These are phyloP conservation scores for Rhynchophorus ferrugineus DNA, from an alignment of 1,140 invertebrate species.

Conservation along the genomic window DNA sequence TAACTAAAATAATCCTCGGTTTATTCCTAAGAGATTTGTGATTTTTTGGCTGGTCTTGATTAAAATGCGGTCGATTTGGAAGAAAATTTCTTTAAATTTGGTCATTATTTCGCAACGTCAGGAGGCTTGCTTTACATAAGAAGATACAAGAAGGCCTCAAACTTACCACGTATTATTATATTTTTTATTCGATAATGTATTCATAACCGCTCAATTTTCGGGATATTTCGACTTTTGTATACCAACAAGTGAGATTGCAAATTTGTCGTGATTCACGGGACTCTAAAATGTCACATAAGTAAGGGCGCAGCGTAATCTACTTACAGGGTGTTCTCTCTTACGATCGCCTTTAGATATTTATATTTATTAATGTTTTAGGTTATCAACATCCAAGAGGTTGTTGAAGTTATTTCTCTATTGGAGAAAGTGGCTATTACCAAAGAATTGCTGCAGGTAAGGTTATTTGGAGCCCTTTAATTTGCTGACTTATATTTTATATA, in stretches of 20 bases:
- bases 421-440: conserved; percentile 90
- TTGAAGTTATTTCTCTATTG: conserved; percentile 85
- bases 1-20: too few relatives aligned
- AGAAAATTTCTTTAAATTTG: conserved; percentile 13
- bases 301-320: conserved; percentile 19
- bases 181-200: conserved; percentile 1
- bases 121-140: conserved; percentile 28
- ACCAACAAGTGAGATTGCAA: conserved; percentile 16
- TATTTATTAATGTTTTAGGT: conserved; percentile 58
- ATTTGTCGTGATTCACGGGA: conserved; percentile 10
- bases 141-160: conserved; percentile 23
- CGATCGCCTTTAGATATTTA: conserved; percentile 9
- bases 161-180: conserved; percentile 18
- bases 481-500: conserved; percentile 1
- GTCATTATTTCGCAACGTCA: conserved; percentile 28
- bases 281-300: conserved; percentile 9
- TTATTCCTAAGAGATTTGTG: too few relatives aligned
- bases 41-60: too few relatives aligned
- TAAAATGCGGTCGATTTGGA: too few relatives aligned
- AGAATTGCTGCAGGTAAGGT: conserved; percentile 83
- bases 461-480: neutral
- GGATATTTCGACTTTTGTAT: neutral
- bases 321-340: conserved; percentile 19
- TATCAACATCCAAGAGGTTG: conserved; percentile 85
- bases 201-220: conserved; percentile 7